Evolutionary conservation across 2,888 invertebrate genomes (phyloP).

Genomic region (Crepidodera aurea): DNA sequence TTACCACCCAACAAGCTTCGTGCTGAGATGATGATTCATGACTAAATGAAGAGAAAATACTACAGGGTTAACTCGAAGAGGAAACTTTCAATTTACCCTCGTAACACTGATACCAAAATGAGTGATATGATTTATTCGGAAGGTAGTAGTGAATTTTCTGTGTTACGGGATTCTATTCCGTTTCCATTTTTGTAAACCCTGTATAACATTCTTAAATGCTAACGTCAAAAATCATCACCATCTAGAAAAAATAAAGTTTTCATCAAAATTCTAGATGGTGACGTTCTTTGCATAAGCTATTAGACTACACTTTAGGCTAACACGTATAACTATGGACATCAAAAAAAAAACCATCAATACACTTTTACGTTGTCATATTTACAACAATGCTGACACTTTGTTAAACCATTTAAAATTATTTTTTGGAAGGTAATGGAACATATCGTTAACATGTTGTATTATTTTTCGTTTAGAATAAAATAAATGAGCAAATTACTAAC

Average conservation of each 20-base stretch:
- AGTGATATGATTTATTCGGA: not conserved
- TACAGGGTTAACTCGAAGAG: constrained; percentile 29
- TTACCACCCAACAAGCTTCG: constrained; percentile 37
- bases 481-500: constrained; percentile 25
- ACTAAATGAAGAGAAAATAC: constrained; percentile 38
- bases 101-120: constrained; percentile 13
- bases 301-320: constrained; percentile 45
- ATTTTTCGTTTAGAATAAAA: constrained; percentile 22
- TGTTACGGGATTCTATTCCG: constrained; percentile 2
- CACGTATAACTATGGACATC: constrained; percentile 55
- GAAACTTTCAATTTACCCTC: constrained; percentile 6
- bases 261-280: constrained; percentile 21
- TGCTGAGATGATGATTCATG: constrained; percentile 40
- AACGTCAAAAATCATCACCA: constrained; percentile 40
- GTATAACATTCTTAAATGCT: constrained; percentile 50
- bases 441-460: constrained; percentile 23
- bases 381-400: constrained; percentile 52
- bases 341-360: constrained; percentile 55
- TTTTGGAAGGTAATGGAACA: constrained; percentile 36
- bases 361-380: constrained; percentile 58
- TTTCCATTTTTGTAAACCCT: constrained; percentile 22
- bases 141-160: not conserved
- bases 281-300: constrained; percentile 37
- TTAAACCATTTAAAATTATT: constrained; percentile 31
- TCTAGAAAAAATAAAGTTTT: constrained; percentile 7